Conservation (phyloP, 1,140 invertebrate species). For the Anastrepha obliqua region DNA sequence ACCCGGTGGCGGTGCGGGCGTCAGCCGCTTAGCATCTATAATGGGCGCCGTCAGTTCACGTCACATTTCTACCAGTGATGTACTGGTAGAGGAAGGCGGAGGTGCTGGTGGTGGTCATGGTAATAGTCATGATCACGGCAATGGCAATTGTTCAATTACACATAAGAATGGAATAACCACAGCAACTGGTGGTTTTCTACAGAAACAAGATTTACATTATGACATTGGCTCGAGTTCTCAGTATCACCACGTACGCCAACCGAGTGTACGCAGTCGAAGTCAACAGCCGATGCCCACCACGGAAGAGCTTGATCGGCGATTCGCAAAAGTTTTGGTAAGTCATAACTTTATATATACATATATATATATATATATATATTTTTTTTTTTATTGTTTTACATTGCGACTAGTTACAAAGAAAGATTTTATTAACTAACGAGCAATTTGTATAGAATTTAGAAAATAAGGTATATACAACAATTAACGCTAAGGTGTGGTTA, state of each 20-base stretch:
- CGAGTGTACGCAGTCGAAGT: conserved; percentile 83
- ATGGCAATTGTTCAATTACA: conserved; percentile 58
- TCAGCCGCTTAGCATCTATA: conserved; percentile 58
- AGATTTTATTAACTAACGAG: too few relatives aligned
- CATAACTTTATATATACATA: not conserved
- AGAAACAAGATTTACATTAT: conserved; percentile 71
- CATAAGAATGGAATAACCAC: conserved; percentile 10
- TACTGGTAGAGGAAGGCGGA: conserved; percentile 61
- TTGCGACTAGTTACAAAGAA: too few relatives aligned
- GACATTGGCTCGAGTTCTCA: conserved; percentile 70
- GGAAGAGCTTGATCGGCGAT: conserved; percentile 90
- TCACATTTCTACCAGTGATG: conserved; percentile 64
- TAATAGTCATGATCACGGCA: conserved; percentile 62
- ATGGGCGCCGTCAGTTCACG: conserved; percentile 72
- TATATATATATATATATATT: not conserved
- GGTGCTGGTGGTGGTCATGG: conserved; percentile 29
- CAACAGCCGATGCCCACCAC: conserved; percentile 93
- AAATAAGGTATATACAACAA: too few relatives aligned
- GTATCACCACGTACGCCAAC: conserved; percentile 77
- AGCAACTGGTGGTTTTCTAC: conserved; percentile 62
- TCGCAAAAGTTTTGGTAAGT: conserved; percentile 96
- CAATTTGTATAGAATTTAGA: too few relatives aligned
- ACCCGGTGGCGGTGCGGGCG: conserved; percentile 58
- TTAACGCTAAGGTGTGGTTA: too few relatives aligned
- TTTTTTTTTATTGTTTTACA: not conserved